Evolutionary conservation across 53 echinoderm and acorn worm species (phyloP), one percentile per base, ranked within the genome.

Genomic region (Zoroaster sp.): DNA sequence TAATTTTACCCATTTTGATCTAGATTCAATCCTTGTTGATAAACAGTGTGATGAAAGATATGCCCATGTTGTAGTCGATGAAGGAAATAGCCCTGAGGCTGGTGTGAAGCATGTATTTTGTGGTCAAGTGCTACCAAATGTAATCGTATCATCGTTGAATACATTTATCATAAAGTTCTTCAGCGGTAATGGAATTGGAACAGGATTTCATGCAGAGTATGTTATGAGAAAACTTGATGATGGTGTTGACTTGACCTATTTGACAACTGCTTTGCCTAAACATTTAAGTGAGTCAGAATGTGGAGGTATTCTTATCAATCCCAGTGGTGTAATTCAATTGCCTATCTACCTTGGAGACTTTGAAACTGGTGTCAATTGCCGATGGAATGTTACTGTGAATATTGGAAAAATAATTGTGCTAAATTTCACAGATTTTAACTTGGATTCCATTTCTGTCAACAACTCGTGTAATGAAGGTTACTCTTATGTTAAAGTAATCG

Each of bases 1-100:
- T 23, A 73, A 81, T 37, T 71, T 92, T 15, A 72, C 78, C 32
- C 35, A 79, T 34, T 88, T 92, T 73, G 66, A 88, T 69, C 54
- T 88, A 23, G 90, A 51, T 71, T 81, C 81, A 3, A 12, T 31
- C 31, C 39, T 1, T 6, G 43, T 41, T 4, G 45, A 81, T 67
- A 33, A 38, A 31, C 67, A 23, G 2, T 81, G 81, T 41, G 68
- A 81, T 30, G 31, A 41, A 15, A 42, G 66, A n/a, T 81, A 81
- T 21, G 81, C 81, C 32, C 63, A 81, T 31, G 44, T 81, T 5
- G 43, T 15, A 30, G 43, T 66, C 15, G 54, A 42, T 13, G 81
- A 81, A 31, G 81, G 44, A 33, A 28, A 30, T 41, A 40, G 40
- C 40, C 74, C 9, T 10, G 63, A 59, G 28, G 11, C 28, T n/a